Percentiles rank a stretch among this genome's conserved stretches.
Conservation (phyloP, 2,888 invertebrate genomes). For the Epinotia ramella region DNA sequence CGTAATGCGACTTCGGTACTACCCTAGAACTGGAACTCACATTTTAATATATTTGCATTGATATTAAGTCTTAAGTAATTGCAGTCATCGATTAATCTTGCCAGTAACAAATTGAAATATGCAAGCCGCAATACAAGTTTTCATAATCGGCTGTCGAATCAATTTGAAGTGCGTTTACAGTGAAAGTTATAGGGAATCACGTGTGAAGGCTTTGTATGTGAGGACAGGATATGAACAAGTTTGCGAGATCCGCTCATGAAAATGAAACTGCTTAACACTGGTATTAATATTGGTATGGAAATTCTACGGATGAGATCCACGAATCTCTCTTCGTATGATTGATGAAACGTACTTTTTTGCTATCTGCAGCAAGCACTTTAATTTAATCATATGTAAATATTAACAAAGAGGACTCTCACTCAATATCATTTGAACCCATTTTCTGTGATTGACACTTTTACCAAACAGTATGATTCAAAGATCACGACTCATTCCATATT, state of each 20-base stretch:
- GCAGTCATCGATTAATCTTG: slow-evolving; percentile 4
- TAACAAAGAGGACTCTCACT: too few species aligned
- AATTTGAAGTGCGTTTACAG: slow-evolving; percentile 61
- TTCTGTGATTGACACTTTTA: too few species aligned
- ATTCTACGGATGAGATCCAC: background rate
- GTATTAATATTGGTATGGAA: background rate
- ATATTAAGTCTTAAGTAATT: background rate
- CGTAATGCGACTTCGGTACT: too few species aligned
- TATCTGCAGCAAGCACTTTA: too few species aligned
- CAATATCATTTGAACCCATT: too few species aligned
- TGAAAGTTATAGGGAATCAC: slow-evolving; percentile 60
- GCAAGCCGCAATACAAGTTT: slow-evolving; percentile 6
- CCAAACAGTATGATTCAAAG: too few species aligned
- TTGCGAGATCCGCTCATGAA: slow-evolving; percentile 37
- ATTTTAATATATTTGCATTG: too few species aligned
- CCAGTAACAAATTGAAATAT: slow-evolving; percentile 16
- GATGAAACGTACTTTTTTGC: too few species aligned
- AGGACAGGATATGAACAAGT: slow-evolving; percentile 51
- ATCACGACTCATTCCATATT: too few species aligned
- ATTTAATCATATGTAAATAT: too few species aligned
- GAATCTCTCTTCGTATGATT: background rate
- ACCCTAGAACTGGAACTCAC: too few species aligned
- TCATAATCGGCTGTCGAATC: slow-evolving; percentile 50
- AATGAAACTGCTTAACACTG: slow-evolving; percentile 28
- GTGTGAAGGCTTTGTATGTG: slow-evolving; percentile 52